These are phyloP conservation scores for Euwallacea fornicatus DNA, from an alignment of 1,140 invertebrate genomes.

Conservation along the genomic window DNA sequence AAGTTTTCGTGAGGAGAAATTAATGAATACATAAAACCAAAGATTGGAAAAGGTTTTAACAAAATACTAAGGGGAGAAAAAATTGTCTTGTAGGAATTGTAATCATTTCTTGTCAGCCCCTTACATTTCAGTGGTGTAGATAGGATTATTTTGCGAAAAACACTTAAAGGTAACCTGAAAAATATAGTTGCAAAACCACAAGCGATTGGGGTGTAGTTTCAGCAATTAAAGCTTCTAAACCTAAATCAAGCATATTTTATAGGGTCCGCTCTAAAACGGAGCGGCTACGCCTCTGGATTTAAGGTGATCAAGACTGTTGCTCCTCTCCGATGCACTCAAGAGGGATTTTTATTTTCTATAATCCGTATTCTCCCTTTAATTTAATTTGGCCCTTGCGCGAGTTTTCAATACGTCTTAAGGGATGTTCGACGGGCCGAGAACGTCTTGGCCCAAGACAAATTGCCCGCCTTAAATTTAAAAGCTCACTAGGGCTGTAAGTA, in stretches of 20 bases:
- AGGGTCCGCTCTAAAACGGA: too few relatives aligned
- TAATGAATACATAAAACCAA: conserved; percentile 38
- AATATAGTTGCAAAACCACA: too few relatives aligned
- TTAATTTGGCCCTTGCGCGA: conserved; percentile 28
- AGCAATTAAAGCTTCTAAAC: too few relatives aligned
- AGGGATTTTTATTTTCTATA: conserved; percentile 36
- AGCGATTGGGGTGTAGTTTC: too few relatives aligned
- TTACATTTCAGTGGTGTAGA: conserved; percentile 13
- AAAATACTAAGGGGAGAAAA: conserved; percentile 20
- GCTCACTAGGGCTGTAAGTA: conserved; percentile 28
- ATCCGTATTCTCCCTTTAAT: conserved; percentile 37
- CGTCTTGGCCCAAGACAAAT: conserved; percentile 35
- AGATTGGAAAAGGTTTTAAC: conserved; percentile 37
- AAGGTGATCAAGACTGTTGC: conserved; percentile 26
- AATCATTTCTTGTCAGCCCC: conserved; percentile 18
- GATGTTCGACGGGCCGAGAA: conserved; percentile 25
- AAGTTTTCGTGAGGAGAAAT: conserved; percentile 39
- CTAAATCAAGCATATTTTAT: too few relatives aligned
- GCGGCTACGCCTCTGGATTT: conserved; percentile 8
- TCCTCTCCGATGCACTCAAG: conserved; percentile 17
- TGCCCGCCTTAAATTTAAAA: conserved; percentile 33
- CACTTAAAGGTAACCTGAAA: too few relatives aligned
- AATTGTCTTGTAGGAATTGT: conserved; percentile 28
- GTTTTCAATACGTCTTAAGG: conserved; percentile 35
- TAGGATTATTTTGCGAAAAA: too few relatives aligned